phyloP scores from a whole-genome alignment of 2,888 invertebrate species.

The Trichogramma dendrolimi region DNA sequence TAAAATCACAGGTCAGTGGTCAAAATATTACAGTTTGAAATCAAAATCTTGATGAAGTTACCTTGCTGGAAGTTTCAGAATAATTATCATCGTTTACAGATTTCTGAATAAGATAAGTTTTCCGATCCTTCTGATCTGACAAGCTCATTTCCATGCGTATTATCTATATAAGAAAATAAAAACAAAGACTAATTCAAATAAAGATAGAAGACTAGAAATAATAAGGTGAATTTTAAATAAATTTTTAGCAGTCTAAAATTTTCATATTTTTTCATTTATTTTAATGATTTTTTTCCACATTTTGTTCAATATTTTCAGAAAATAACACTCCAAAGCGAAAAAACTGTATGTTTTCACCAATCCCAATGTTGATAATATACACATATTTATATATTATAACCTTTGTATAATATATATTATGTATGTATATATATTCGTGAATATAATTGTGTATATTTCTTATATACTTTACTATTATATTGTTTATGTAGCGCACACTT shows the following conservation, averaged over 20 bases:
- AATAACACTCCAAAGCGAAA: slow-evolving; percentile 54
- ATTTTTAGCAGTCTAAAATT: slow-evolving; percentile 17
- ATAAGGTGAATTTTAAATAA: slow-evolving; percentile 2
- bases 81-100: too few relatives aligned
- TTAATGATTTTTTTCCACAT: slow-evolving; percentile 51
- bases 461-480: slow-evolving; percentile 50
- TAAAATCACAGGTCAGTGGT: too few relatives aligned
- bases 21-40: too few relatives aligned
- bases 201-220: not conserved
- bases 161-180: too few relatives aligned
- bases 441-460: slow-evolving; percentile 36
- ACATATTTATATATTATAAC: slow-evolving; percentile 49
- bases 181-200: slow-evolving; percentile 3
- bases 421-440: slow-evolving; percentile 44
- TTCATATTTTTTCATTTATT: slow-evolving; percentile 48
- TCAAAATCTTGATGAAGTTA: too few relatives aligned
- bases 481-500: slow-evolving; percentile 52
- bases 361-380: slow-evolving; percentile 51
- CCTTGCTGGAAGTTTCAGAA: too few relatives aligned
- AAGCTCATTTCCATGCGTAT: too few relatives aligned
- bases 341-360: slow-evolving; percentile 53
- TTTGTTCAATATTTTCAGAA: slow-evolving; percentile 54
- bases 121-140: too few relatives aligned
- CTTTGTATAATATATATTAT: slow-evolving; percentile 49
- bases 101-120: too few relatives aligned